These are phyloP conservation scores for Podarcis lilfordi DNA, from an alignment of 2,797 vertebrate species.

Conservation along the genomic window DNA sequence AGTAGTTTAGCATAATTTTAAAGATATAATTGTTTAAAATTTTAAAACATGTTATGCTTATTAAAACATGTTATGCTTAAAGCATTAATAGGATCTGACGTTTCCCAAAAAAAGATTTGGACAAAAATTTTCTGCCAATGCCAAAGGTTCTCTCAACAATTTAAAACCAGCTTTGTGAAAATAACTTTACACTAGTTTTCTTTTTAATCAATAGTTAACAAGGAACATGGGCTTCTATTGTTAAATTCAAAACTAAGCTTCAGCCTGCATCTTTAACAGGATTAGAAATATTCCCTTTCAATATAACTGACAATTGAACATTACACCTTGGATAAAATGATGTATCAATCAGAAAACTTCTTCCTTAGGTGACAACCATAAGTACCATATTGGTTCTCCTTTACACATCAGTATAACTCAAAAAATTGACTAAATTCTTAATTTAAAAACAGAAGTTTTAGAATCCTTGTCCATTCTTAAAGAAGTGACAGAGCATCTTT, in stretches of 20 bases:
- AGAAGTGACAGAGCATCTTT: no score
- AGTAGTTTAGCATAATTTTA: not conserved
- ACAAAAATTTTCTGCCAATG: not conserved
- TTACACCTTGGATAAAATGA: no score
- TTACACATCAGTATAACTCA: not conserved
- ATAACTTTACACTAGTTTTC: not conserved
- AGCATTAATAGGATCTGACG: not conserved
- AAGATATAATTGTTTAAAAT: not conserved
- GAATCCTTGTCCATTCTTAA: no score
- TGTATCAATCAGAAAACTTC: constrained; percentile 7
- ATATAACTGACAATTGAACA: no score
- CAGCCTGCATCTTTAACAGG: not conserved
- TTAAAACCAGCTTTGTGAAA: not conserved
- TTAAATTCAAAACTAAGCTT: not conserved
- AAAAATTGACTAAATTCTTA: no score
- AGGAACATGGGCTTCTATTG: not conserved
- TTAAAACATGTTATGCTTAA: not conserved
- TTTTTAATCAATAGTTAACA: not conserved
- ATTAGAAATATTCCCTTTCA: not conserved
- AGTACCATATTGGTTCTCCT: not conserved
- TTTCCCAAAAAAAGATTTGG: not conserved
- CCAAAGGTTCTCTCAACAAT: not conserved
- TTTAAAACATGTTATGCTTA: not conserved
- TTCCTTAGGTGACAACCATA: not conserved
- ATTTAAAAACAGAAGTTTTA: no score